These are phyloP conservation scores for Rachycentron canadum DNA, from an alignment of 2,797 vertebrate genomes.

Conservation along the genomic window DNA sequence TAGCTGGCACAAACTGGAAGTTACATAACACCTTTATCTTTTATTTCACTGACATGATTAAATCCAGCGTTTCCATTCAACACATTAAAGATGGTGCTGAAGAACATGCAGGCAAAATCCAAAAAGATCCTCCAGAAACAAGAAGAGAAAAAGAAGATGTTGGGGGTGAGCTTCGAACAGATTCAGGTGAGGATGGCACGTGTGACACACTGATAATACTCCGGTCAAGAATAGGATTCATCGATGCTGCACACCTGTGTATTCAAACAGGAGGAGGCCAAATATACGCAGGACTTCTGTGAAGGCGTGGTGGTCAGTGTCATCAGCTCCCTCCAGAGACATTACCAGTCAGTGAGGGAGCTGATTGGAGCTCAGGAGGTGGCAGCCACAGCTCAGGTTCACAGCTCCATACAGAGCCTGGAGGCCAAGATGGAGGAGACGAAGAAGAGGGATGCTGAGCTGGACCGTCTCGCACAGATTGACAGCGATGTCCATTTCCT, in stretches of 20 bases:
- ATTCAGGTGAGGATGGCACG: slow-evolving; percentile 58
- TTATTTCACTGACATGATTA: background rate
- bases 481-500: slow-evolving; percentile 58
- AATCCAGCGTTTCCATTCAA: slow-evolving; percentile 5
- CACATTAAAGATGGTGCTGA: slow-evolving; percentile 54
- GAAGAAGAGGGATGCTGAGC: slow-evolving; percentile 36
- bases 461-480: slow-evolving; percentile 43
- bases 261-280: slow-evolving; percentile 57
- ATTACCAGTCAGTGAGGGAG: slow-evolving; percentile 49
- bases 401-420: slow-evolving; percentile 7
- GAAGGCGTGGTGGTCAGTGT: slow-evolving; percentile 44
- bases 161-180: background rate
- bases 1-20: background rate
- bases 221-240: too few species aligned
- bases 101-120: slow-evolving; percentile 21
- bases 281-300: slow-evolving; percentile 55
- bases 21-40: background rate
- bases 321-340: slow-evolving; percentile 64
- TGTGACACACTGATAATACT: background rate
- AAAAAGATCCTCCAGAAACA: slow-evolving; percentile 36
- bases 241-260: slow-evolving; percentile 1
- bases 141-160: slow-evolving; percentile 3
- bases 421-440: slow-evolving; percentile 30
- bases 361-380: slow-evolving; percentile 43
- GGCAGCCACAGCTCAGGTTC: slow-evolving; percentile 27